These are phyloP conservation scores for Chaetogeoica ovagalla DNA, from an alignment of 2,888 invertebrate species.

Conservation along the genomic window DNA sequence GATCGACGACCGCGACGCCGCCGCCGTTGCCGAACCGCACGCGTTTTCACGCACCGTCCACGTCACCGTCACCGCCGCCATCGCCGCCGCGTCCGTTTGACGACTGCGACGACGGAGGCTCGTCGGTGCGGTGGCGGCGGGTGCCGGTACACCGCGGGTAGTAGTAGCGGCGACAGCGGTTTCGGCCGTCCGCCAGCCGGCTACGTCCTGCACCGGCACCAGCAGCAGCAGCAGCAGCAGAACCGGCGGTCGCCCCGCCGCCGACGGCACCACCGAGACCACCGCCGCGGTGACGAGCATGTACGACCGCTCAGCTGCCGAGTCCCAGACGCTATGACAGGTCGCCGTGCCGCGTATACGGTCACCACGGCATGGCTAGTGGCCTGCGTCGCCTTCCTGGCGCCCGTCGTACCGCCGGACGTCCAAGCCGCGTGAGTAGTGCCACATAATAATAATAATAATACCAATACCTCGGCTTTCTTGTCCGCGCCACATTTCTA, in stretches of 20 bases:
- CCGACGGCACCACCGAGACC: background rate
- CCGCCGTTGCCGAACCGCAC: background rate
- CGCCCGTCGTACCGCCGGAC: slow-evolving; percentile 27
- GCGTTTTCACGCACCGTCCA: background rate
- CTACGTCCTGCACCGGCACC: too few relatives aligned
- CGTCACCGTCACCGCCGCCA: background rate
- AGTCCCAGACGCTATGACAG: slow-evolving; percentile 47
- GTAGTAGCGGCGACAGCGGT: too few relatives aligned
- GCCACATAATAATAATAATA: too few relatives aligned
- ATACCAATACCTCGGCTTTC: too few relatives aligned
- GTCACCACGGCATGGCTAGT: slow-evolving; percentile 44
- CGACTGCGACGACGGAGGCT: background rate
- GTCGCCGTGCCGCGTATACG: slow-evolving; percentile 27
- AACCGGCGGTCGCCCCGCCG: background rate
- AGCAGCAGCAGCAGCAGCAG: too few relatives aligned
- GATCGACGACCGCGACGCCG: background rate
- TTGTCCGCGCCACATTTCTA: too few relatives aligned
- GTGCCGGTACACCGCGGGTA: too few relatives aligned
- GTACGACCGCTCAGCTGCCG: slow-evolving; percentile 10
- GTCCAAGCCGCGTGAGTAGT: slow-evolving; percentile 44
- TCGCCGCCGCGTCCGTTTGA: background rate
- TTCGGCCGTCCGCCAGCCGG: too few relatives aligned
- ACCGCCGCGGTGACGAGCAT: slow-evolving; percentile 9
- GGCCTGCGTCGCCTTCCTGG: slow-evolving; percentile 37
- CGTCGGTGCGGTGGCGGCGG: background rate